These are phyloP conservation scores for Nesogale talazaci DNA, from an alignment of 2,113 vertebrate genomes.

Conservation along the genomic window DNA sequence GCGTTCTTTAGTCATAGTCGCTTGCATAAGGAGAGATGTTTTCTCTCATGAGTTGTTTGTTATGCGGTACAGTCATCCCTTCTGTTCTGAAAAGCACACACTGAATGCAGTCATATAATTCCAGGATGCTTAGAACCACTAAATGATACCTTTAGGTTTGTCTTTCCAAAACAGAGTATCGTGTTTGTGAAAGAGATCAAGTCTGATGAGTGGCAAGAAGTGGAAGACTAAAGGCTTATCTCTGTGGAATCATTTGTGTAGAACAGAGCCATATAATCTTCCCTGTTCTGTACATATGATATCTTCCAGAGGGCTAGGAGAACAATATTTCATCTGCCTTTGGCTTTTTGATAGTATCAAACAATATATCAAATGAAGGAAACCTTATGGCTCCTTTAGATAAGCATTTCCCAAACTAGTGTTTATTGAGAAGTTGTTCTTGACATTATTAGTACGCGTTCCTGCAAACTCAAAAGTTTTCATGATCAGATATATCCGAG, in stretches of 20 bases:
- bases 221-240: constrained; percentile 43
- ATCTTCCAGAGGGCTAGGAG: constrained; percentile 35
- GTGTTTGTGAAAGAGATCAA: constrained; percentile 51
- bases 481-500: constrained; percentile 19
- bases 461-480: constrained; percentile 36
- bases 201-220: constrained; percentile 34
- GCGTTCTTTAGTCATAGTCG: constrained; percentile 45
- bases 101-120: constrained; percentile 48
- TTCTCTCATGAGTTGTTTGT: constrained; percentile 52
- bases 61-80: constrained; percentile 51
- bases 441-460: constrained; percentile 33
- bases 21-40: constrained; percentile 56
- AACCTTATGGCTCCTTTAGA: constrained; percentile 28
- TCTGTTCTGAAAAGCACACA: constrained; percentile 57
- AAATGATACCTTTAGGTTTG: constrained; percentile 57
- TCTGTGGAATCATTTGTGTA: not conserved
- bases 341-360: constrained; percentile 41
- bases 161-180: constrained; percentile 63
- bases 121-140: constrained; percentile 48
- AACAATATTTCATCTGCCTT: constrained; percentile 10
- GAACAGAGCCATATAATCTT: constrained; percentile 38
- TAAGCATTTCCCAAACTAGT: constrained; percentile 37
- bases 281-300: constrained; percentile 19
- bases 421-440: constrained; percentile 26
- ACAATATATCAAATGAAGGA: not conserved